Evolutionary conservation across 1,140 invertebrate genomes (phyloP).

Genomic region (Branchinecta lynchi): DNA sequence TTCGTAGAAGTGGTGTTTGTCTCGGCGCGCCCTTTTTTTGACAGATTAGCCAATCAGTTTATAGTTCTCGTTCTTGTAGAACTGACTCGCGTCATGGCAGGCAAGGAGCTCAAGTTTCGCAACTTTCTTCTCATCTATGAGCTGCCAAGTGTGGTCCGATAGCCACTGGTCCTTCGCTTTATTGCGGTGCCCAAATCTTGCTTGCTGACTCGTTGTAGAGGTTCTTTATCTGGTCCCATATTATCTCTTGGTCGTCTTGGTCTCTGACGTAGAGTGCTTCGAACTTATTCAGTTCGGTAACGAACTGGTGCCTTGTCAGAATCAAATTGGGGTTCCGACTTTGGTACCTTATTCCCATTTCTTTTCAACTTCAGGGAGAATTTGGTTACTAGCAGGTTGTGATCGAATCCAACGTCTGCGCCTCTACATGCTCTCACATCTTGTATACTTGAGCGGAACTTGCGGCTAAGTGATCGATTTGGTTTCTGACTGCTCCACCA

Average conservation of each 20-base stretch:
- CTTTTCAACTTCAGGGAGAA: slow-evolving; percentile 9
- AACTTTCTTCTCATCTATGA: too few relatives aligned
- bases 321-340: slow-evolving; percentile 6
- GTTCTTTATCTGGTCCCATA: too few relatives aligned
- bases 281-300: slow-evolving; percentile 6
- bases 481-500: not conserved
- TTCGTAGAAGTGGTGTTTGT: too few relatives aligned
- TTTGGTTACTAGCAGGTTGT: slow-evolving; percentile 6
- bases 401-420: not conserved
- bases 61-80: slow-evolving; percentile 6
- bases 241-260: slow-evolving; percentile 5
- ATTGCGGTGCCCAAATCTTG: too few relatives aligned
- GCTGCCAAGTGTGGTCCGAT: too few relatives aligned
- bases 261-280: slow-evolving; percentile 5
- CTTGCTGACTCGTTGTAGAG: too few relatives aligned
- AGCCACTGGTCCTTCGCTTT: too few relatives aligned
- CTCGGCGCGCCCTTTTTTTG: slow-evolving; percentile 2
- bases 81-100: not conserved
- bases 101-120: slow-evolving; percentile 1
- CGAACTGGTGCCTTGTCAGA: slow-evolving; percentile 1
- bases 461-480: not conserved
- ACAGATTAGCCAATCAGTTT: not conserved
- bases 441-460: not conserved
- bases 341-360: not conserved
- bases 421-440: too few relatives aligned